Conservation (phyloP, 2,888 invertebrate genomes). For the Leucoptera coffeella region DNA sequence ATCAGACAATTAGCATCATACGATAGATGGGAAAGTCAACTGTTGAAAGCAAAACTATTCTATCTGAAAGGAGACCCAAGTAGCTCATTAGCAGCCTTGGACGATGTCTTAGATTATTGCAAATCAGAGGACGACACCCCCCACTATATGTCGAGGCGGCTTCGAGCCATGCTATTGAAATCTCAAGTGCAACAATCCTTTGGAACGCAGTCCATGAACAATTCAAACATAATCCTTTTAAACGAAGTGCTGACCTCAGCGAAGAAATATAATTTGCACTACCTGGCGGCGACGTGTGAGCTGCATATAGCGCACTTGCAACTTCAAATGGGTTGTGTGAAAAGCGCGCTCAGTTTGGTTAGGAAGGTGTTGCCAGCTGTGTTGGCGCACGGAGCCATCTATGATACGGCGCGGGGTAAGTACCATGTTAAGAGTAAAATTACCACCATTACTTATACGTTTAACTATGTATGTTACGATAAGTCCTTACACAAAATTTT, state of each 20-base stretch:
- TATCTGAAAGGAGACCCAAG: conserved; percentile 45
- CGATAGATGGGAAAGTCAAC: conserved; percentile 60
- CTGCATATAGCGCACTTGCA: conserved; percentile 76
- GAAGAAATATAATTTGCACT: conserved; percentile 68
- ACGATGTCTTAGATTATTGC: conserved; percentile 46
- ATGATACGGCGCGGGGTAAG: conserved; percentile 72
- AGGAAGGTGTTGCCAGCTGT: conserved; percentile 65
- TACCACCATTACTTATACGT: too few species aligned
- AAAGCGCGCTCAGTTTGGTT: conserved; percentile 66
- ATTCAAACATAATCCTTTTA: conserved; percentile 47
- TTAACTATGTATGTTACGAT: too few species aligned
- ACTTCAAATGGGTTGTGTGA: conserved; percentile 67
- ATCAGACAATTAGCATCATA: conserved; percentile 63
- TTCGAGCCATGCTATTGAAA: conserved; percentile 63
- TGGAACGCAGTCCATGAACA: conserved; percentile 40
- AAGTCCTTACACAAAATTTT: too few species aligned
- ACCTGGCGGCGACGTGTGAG: conserved; percentile 66
- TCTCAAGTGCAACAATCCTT: conserved; percentile 60
- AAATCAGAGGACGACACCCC: conserved; percentile 45
- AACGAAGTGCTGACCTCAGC: conserved; percentile 71
- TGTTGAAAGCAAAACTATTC: conserved; percentile 50
- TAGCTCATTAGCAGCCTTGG: conserved; percentile 35
- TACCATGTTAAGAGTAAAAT: too few species aligned
- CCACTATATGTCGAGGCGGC: conserved; percentile 46
- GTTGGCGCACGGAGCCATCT: conserved; percentile 74